Percentiles rank a stretch among this genome's conserved stretches.
Conservation (phyloP, 2,888 invertebrate species). For the Mythimna lalbum region DNA sequence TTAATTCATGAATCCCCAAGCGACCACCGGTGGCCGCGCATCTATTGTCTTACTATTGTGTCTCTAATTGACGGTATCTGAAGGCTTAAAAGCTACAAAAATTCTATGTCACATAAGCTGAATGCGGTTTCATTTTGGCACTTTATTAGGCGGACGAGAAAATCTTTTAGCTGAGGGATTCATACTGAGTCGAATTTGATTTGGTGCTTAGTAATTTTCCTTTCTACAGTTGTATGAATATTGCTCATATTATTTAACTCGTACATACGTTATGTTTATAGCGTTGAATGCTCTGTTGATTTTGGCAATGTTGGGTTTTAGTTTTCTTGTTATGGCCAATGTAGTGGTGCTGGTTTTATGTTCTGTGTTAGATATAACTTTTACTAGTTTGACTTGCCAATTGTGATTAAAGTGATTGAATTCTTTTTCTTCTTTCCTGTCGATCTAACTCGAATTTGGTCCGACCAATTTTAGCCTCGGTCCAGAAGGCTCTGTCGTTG, state of each 20-base stretch:
- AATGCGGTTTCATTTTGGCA: constrained; percentile 70
- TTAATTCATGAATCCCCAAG: no score
- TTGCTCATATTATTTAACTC: constrained; percentile 21
- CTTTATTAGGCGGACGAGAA: constrained; percentile 82
- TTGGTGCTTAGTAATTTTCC: constrained; percentile 72
- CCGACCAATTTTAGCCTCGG: no score
- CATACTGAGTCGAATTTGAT: constrained; percentile 73
- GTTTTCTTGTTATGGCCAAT: not conserved
- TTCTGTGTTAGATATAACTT: not conserved
- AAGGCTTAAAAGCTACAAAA: no score
- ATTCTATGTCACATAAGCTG: constrained; percentile 32
- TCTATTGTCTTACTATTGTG: no score
- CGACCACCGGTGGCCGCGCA: no score
- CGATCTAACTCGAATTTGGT: no score
- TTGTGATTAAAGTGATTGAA: not conserved
- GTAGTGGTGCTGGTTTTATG: not conserved
- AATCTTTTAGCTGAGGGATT: constrained; percentile 74
- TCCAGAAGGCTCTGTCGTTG: no score
- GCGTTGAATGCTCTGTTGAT: constrained; percentile 14
- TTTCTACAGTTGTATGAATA: constrained; percentile 24
- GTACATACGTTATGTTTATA: not conserved
- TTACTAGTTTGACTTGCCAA: not conserved
- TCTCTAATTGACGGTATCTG: no score
- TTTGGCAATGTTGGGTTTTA: constrained; percentile 13
- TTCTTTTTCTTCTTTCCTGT: no score